Evolutionary conservation across 2,113 vertebrate genomes (phyloP), one percentile per base, ranked within the genome.

Genomic region (Hoplias malabaricus): DNA sequence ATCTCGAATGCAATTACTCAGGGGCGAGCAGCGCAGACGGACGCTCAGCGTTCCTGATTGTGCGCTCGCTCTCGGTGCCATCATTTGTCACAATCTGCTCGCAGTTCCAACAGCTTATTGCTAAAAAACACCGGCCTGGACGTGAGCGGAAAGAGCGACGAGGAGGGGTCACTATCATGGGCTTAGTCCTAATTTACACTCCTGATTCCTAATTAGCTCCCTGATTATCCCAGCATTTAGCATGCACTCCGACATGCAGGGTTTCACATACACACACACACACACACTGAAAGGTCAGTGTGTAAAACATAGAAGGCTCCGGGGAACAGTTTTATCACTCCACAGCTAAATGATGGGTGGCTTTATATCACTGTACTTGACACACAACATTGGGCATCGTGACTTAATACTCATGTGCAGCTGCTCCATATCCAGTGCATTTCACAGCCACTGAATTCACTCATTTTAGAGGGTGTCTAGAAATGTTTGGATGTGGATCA

Each of bases 41-140:
- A 84, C 88, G 79, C 78, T 89, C 86, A 87, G 87, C 84, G 80
- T 87, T 86, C 88, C 88, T 89, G 90, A 91, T 90, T 87, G 87
- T 86, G 86, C 84, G 79, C 86, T 78, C 67, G 84, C 74, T 83
- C 79, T 83, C 75, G 87, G 87, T 84, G 77, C 77, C 81, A 81
- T 88, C 83, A 82, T 91, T 90, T 90, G 87, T 92, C 88, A 87
- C 82, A 89, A 85, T 87, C 87, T 84, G 83, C 78, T 69, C 36
- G 80, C 82, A 81, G 84, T 79, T 83, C 89, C 81, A 84, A 84
- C 75, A 7, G 83, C 69, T 86, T 87, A 87, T 87, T 87, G 87
- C 48, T 77, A 82, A 82, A 69, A n/a, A 82, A 34, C 56, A 54
- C 50, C 23, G 10, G 3, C 6, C 4, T 43, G 36, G 27, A 29